Base-by-base conservation (phyloP, 2,797 vertebrate genomes). In the Anguilla obscura region DNA sequence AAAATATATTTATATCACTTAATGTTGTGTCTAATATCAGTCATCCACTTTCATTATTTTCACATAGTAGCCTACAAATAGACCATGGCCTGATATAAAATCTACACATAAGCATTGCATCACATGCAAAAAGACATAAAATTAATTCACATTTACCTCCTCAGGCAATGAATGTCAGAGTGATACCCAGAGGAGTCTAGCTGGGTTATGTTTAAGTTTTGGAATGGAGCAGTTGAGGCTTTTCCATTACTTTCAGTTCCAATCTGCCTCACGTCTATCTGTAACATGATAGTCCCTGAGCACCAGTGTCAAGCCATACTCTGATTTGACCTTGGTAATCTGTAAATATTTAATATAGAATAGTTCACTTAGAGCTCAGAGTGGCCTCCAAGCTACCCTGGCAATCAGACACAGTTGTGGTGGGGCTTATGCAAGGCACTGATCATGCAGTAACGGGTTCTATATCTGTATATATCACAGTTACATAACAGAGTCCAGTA, bases 331-430 rank as follows among this genome's bases (percentile, higher is more conserved):
- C 85, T 86, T 54, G 66, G 10, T n/a, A 48, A 30, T 79, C n/a
- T 45, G 16, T 79, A 79, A 79, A 86, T 86, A 86, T 86, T 86
- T 86, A 86, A 58, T 58, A 40, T 7, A 10, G 54, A 56, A 36
- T n/a, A 56, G 18, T 56, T 36, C 40, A 33, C 14, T 9, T 18
- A 24, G 24, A 69, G 33, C n/a, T 16, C 12, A 30, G 56, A 12
- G 12, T 24, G 54, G 54, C 30, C 54, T 21, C 21, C n/a, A n/a
- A 84, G 18, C 54, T 84, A 4, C 52, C n/a, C 50, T 16, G 52
- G 16, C 79, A 33, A 27, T 16, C 7, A 7, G 83, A 84, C 5
- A 24, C 83, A 84, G 14, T 6, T 14, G 0, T 16, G 1, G 50
- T 18, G 10, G 12, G 54, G 83, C 16, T 84, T 16, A 58, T 30